Conservation (phyloP, 2,888 invertebrate genomes). For the Andrena haemorrhoa region DNA sequence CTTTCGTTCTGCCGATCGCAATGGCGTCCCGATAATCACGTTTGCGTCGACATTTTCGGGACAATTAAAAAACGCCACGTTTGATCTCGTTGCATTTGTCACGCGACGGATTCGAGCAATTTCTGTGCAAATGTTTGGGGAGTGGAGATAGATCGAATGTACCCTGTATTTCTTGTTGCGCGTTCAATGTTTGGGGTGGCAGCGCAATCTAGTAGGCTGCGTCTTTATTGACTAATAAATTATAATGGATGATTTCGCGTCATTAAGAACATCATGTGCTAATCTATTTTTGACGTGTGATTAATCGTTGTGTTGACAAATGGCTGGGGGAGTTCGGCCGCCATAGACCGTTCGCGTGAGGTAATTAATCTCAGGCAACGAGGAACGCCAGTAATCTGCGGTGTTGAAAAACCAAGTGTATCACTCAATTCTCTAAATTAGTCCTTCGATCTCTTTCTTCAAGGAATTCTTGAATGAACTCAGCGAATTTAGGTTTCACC, state of each 20-base stretch:
- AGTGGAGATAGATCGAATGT: too few species aligned
- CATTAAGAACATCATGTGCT: constrained; percentile 56
- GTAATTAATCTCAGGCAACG: constrained; percentile 46
- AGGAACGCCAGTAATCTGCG: not conserved
- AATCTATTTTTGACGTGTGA: constrained; percentile 53
- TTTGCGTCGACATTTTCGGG: not conserved
- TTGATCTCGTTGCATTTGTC: too few species aligned
- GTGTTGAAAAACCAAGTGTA: not conserved
- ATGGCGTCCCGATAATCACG: not conserved
- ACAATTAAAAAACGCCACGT: too few species aligned
- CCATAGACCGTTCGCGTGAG: constrained; percentile 13
- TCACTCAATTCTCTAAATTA: too few species aligned
- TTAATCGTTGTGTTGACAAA: constrained; percentile 65
- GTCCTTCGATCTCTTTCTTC: too few species aligned
- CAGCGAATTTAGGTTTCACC: too few species aligned
- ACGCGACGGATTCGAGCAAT: too few species aligned
- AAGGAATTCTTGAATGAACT: too few species aligned
- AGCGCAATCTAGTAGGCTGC: not conserved
- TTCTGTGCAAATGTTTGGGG: too few species aligned
- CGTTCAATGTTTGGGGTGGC: too few species aligned
- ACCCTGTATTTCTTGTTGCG: too few species aligned
- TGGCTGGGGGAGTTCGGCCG: constrained; percentile 16
- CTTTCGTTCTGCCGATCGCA: not conserved
- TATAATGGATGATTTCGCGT: constrained; percentile 51
- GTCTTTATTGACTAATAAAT: constrained; percentile 50